phyloP scores from a whole-genome alignment of 2,113 vertebrate species.

The Ciconia boyciana region DNA sequence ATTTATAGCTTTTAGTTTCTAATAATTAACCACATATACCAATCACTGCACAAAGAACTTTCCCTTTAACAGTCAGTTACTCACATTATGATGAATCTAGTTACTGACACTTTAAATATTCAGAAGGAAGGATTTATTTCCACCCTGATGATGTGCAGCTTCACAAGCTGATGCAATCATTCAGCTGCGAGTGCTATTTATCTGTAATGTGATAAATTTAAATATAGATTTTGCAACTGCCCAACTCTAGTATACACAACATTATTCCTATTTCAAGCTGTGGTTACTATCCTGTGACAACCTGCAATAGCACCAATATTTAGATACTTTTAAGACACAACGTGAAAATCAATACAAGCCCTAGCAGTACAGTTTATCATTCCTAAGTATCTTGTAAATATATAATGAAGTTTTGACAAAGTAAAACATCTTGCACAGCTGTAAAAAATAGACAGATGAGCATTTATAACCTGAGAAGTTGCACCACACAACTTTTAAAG shows the following conservation, averaged over 20 bases:
- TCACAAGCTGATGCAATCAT: background rate
- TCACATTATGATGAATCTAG: background rate
- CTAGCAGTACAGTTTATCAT: background rate
- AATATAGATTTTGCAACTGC: background rate
- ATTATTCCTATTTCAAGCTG: background rate
- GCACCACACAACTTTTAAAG: background rate
- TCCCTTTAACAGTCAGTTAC: background rate
- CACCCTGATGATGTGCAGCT: background rate
- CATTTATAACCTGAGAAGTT: background rate
- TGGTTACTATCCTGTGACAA: background rate
- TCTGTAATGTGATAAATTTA: constrained; percentile 12
- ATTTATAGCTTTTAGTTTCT: background rate
- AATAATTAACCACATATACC: background rate
- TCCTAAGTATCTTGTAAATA: background rate
- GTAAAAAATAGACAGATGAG: background rate
- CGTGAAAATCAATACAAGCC: background rate
- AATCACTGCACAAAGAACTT: background rate
- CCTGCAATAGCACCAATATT: background rate
- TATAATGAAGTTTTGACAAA: background rate
- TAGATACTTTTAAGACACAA: background rate
- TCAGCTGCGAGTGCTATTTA: background rate
- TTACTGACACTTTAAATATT: background rate
- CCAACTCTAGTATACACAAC: background rate
- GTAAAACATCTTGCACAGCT: background rate
- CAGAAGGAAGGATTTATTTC: background rate